Base-by-base conservation (phyloP, 2,797 vertebrate genomes). In the Avahi laniger region DNA sequence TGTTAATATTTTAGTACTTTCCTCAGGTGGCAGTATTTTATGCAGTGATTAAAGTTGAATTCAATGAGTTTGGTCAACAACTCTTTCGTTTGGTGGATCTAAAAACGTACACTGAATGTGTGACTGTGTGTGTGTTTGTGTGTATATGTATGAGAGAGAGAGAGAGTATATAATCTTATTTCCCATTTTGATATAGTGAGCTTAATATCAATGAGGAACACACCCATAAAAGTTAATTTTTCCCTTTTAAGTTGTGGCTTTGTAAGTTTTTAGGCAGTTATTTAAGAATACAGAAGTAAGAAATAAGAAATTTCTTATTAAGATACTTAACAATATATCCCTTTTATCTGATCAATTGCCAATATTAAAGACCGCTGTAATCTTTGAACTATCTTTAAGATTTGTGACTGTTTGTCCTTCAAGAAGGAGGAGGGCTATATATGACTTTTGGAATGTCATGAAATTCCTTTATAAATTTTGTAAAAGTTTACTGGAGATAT, bases 231-330 rank as follows among this genome's bases (percentile, higher is more conserved):
- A 83, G 8, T 81, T 91, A 46, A 15, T 54, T 84, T 92, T 84
- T 91, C 41, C n/a, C 26, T 4, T 88, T 94, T 78, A 57, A 84
- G 17, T 95, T 89, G 26, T 97, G 18, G 20, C 63, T 91, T 90
- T 65, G 38, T 67, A 70, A 83, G 22, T 76, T 91, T 95, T 94
- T 41, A 67, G 90, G n/a, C 14, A 73, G 11, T 72, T 70, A 79
- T 61, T 95, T 97, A 95, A 80, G 24, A 92, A 93, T 59, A 24
- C 87, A 89, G 35, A 89, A 41, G 38, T 89, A 70, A 54, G 54
- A 54, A 54, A 54, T 54, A 54, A 54, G 33, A 52, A 52, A 28
- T 88, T 95, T 96, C 15, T 84, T 95, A 83, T 70, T 75, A 84
- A 93, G 30, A 52, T 87, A 80, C 38, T 82, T 95, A 52, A 3